Base-by-base conservation (phyloP, 2,113 vertebrate genomes). In the Lagenorhynchus albirostris region DNA sequence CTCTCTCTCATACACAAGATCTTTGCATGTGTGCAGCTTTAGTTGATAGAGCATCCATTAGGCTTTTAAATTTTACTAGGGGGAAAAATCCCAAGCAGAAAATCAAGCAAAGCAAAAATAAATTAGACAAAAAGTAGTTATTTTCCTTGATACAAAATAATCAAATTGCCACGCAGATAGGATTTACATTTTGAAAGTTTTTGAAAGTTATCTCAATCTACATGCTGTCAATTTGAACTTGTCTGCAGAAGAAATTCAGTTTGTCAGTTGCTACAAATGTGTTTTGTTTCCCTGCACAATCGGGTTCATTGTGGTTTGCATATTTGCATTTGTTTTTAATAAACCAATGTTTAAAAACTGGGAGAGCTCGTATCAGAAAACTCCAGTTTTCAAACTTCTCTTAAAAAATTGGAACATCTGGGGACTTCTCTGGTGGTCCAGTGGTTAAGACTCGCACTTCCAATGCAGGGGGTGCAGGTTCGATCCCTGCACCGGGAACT, bases 131-230 rank as follows among this genome's bases (percentile, higher is more conserved):
- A 76, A 58, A 68, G 33, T 65, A 68, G 33, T 65, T 80, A 55
- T 95, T 93, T 94, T 89, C 25, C 33, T 63, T 84, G 44, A n/a
- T 10, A 91, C 33, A 74, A 87, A 95, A 67, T 58, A 94, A 94
- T 84, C 47, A 89, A 62, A 95, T 68, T 83, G 33, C 33, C 36
- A 73, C 33, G 6, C 21, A 93, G 26, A 47, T 38, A 71, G 36
- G 13, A 68, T 93, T 96, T 93, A 38, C 31, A 71, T 92, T 92
- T 50, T 67, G 67, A 91, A 95, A 88, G n/a, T 50, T 92, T 92
- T 50, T 67, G 67, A 91, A 95, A 83, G n/a, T 58, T 50, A 36
- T 83, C 12, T 65, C 26, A 81, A 74, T 20, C 38, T 92, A 71
- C 6, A 38, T 3, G 5, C n/a, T 50, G 8, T 36, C 77, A 50